phyloP scores from a whole-genome alignment of 1,140 invertebrate species.

The Euglossa dilemma region DNA sequence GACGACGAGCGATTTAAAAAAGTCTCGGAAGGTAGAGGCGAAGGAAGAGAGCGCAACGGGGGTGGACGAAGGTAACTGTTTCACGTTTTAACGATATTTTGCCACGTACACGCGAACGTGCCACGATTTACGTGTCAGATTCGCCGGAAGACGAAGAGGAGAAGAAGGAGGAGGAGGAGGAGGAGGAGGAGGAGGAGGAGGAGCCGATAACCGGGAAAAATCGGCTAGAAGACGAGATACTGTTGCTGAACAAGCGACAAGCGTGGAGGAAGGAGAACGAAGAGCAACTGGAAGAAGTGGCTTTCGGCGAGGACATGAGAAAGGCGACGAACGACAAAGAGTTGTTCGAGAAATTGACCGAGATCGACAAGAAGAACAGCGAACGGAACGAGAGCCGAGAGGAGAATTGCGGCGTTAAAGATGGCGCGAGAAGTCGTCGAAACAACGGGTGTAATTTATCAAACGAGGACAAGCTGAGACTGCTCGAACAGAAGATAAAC shows the following conservation, averaged over 20 bases:
- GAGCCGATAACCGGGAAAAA: constrained; percentile 61
- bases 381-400: neutral
- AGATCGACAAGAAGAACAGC: constrained; percentile 45
- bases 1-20: neutral
- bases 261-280: constrained; percentile 66
- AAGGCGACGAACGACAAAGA: constrained; percentile 47
- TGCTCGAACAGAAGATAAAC: constrained; percentile 59
- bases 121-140: neutral
- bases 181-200: too few relatives aligned
- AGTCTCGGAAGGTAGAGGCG: too few relatives aligned
- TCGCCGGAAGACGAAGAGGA: neutral
- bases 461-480: constrained; percentile 46
- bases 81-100: neutral
- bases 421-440: neutral
- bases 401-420: neutral
- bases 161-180: too few relatives aligned
- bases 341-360: constrained; percentile 53
- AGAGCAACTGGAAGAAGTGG: constrained; percentile 65
- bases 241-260: constrained; percentile 67
- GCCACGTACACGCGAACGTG: too few relatives aligned
- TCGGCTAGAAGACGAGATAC: constrained; percentile 62
- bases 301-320: constrained; percentile 69
- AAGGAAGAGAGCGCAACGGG: neutral
- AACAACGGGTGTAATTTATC: constrained; percentile 1
- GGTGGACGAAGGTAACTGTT: neutral